These are phyloP conservation scores for Neoscelio sp. DNA, from an alignment of 2,888 invertebrate genomes.

Conservation along the genomic window DNA sequence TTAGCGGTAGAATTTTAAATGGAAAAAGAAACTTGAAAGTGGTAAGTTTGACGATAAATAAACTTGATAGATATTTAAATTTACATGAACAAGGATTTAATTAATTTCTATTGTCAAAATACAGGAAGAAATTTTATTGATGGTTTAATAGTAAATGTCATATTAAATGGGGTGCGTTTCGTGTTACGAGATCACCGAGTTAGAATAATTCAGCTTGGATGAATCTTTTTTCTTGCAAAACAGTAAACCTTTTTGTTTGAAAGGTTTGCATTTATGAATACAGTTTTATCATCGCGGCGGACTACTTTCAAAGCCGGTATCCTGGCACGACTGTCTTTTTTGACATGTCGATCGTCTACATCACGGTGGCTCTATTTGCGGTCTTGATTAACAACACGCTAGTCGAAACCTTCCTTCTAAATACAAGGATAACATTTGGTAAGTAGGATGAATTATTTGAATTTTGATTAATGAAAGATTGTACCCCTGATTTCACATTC, in stretches of 20 bases:
- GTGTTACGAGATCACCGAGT: too few species aligned
- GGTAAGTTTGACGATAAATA: too few species aligned
- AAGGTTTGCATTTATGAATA: constrained; percentile 74
- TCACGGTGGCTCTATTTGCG: constrained; percentile 94
- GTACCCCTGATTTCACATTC: too few species aligned
- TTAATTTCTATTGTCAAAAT: too few species aligned
- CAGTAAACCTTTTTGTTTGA: constrained; percentile 42
- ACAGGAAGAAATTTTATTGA: too few species aligned
- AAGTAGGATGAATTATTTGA: constrained; percentile 76
- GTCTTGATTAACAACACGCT: constrained; percentile 94
- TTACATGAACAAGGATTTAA: too few species aligned
- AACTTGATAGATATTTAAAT: too few species aligned
- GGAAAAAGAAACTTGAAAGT: neutral
- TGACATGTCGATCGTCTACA: constrained; percentile 96
- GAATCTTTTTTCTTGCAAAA: constrained; percentile 10
- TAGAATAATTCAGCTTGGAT: neutral
- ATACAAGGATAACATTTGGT: constrained; percentile 94
- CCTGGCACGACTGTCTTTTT: constrained; percentile 94
- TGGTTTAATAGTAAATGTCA: too few species aligned
- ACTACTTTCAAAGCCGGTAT: constrained; percentile 94
- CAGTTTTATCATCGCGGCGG: constrained; percentile 97
- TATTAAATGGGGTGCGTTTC: too few species aligned
- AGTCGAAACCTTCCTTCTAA: constrained; percentile 91
- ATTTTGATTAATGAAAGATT: too few species aligned
- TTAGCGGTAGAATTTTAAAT: neutral